Evolutionary conservation across 1,140 invertebrate species (phyloP).

Genomic region (Drosophila sucinea): DNA sequence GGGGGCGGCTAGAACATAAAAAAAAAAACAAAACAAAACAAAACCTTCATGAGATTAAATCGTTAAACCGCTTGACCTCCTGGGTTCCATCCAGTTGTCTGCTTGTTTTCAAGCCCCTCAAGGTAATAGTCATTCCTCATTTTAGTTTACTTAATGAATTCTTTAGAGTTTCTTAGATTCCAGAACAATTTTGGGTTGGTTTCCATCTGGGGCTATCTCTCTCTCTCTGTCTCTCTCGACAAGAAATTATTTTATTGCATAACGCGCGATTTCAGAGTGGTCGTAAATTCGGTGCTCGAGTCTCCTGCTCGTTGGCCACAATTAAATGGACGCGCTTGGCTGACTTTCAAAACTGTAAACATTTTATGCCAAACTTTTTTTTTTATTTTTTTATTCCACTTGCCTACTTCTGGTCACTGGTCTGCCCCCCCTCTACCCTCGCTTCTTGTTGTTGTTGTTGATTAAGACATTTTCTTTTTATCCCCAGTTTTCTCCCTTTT

Average conservation of each 20-base stretch:
- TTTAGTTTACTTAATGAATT: constrained; percentile 58
- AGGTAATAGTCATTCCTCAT: neutral
- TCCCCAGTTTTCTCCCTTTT: neutral
- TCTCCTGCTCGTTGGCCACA: constrained; percentile 62
- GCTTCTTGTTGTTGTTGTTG: constrained; percentile 27
- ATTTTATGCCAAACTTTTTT: constrained; percentile 64
- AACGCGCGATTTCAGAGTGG: constrained; percentile 67
- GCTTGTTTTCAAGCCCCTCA: neutral
- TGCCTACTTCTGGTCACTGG: constrained; percentile 18
- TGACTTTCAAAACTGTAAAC: constrained; percentile 70
- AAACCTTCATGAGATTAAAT: constrained; percentile 57
- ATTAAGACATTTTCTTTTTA: constrained; percentile 58
- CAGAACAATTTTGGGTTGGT: constrained; percentile 28
- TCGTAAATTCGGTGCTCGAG: constrained; percentile 69
- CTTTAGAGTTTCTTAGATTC: constrained; percentile 42
- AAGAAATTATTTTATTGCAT: constrained; percentile 77
- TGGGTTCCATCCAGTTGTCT: constrained; percentile 33
- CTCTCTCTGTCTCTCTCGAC: neutral
- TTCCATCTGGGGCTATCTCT: neutral
- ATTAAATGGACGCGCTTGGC: constrained; percentile 71
- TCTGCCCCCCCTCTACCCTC: neutral
- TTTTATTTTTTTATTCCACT: constrained; percentile 7
- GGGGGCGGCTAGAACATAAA: constrained; percentile 44
- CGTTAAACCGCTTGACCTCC: constrained; percentile 47
- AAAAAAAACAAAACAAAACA: constrained; percentile 28